Percentiles rank a stretch among this genome's conserved stretches.
These are phyloP conservation scores for Garrulus glandarius DNA, from an alignment of 2,797 vertebrate genomes.

Conservation along the genomic window DNA sequence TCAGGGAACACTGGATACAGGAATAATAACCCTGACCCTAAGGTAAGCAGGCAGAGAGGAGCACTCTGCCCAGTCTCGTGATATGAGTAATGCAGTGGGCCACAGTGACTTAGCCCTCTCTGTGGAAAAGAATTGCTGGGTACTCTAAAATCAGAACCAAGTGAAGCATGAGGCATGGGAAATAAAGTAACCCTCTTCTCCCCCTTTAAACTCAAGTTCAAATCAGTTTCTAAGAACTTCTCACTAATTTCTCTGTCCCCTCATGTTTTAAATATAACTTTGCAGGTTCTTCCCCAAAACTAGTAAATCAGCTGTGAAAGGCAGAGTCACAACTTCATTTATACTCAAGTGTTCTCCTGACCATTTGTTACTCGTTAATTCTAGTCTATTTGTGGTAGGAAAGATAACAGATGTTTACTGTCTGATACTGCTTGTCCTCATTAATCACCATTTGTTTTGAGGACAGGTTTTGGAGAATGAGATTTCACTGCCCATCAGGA, in stretches of 20 bases:
- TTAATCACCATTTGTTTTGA: background rate
- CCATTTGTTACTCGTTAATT: background rate
- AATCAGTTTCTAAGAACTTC: background rate
- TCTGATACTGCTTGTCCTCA: background rate
- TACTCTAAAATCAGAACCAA: background rate
- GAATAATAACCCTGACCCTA: background rate
- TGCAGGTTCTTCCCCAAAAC: background rate
- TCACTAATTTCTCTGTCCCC: background rate
- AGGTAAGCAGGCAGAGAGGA: background rate
- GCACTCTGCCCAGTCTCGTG: background rate
- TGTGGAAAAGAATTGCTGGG: background rate
- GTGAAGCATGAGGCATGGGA: background rate
- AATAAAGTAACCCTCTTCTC: background rate
- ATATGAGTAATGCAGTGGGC: background rate
- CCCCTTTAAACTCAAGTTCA: background rate
- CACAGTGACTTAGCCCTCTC: background rate
- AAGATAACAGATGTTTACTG: background rate
- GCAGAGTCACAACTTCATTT: background rate
- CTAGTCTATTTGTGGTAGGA: background rate
- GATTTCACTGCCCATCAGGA: background rate
- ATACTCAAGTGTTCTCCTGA: background rate
- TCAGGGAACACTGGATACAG: background rate
- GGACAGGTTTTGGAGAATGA: background rate
- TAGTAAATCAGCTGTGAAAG: background rate
- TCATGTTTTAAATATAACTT: background rate